Conservation (phyloP, 2,113 vertebrate genomes). For the Nothocercus nigrocapillus region DNA sequence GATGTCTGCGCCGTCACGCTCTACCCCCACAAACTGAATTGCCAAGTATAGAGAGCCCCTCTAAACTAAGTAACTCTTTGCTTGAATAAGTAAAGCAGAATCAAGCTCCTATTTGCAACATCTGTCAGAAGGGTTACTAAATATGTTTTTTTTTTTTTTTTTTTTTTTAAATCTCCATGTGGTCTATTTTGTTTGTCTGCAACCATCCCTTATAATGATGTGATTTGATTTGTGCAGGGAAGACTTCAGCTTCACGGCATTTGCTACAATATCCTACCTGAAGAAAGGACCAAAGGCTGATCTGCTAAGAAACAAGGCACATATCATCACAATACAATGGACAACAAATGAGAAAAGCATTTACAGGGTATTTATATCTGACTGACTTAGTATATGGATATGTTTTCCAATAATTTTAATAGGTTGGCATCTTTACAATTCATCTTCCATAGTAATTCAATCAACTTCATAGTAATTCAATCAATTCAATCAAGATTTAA, state of each 20-base stretch:
- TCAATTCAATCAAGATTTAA: background rate
- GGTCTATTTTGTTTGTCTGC: background rate
- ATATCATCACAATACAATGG: slow-evolving; percentile 82
- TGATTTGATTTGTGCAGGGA: slow-evolving; percentile 80
- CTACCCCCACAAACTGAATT: background rate
- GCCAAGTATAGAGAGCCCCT: background rate
- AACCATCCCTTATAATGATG: background rate
- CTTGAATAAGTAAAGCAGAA: background rate
- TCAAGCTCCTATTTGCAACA: background rate
- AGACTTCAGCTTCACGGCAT: slow-evolving; percentile 97
- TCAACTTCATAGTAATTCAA: background rate
- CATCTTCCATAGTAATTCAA: background rate
- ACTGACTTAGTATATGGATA: background rate
- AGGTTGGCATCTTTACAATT: background rate
- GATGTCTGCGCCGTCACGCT: too few relatives aligned
- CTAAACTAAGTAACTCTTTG: background rate
- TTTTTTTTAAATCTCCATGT: background rate
- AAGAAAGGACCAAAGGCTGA: slow-evolving; percentile 89
- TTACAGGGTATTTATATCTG: slow-evolving; percentile 60
- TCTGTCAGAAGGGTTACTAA: background rate
- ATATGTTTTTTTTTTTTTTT: too few relatives aligned
- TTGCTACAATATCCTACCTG: slow-evolving; percentile 92
- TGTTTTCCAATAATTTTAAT: background rate
- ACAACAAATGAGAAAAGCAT: slow-evolving; percentile 1
- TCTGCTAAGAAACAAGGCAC: slow-evolving; percentile 82